Conservation (phyloP, 2,113 vertebrate species). For the Erpornis zantholeuca region DNA sequence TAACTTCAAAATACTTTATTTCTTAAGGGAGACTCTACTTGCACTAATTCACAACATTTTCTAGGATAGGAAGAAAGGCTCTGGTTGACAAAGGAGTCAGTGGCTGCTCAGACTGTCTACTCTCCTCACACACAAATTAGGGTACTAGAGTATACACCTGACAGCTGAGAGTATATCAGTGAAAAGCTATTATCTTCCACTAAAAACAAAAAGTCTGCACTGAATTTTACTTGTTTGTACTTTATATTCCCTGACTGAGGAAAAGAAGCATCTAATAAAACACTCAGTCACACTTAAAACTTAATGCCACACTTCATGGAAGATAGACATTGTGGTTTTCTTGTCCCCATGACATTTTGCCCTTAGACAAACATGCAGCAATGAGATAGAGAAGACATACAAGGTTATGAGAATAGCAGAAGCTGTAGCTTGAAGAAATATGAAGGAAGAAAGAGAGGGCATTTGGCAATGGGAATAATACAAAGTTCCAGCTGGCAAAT, state of each 20-base stretch:
- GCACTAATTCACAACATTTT: neutral
- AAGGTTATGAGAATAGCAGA: neutral
- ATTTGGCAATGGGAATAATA: neutral
- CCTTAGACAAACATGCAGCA: neutral
- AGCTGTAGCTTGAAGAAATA: constrained; percentile 4
- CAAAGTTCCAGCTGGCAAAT: constrained; percentile 26
- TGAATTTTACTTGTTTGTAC: neutral
- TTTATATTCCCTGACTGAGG: neutral
- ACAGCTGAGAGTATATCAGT: neutral
- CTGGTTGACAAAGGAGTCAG: neutral
- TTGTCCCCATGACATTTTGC: neutral
- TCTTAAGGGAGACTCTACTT: neutral
- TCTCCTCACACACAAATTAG: neutral
- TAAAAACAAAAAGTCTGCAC: neutral
- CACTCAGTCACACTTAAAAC: neutral
- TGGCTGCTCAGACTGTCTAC: neutral
- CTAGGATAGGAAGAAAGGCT: neutral
- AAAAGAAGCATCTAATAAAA: neutral
- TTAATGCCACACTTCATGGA: neutral
- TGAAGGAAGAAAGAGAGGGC: neutral
- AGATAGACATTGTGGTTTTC: neutral
- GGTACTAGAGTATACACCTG: neutral
- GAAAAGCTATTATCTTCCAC: neutral
- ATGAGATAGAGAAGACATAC: neutral
- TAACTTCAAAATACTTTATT: constrained; percentile 20